Conservation (phyloP, 2,113 vertebrate genomes). For the Engraulis encrasicolus region DNA sequence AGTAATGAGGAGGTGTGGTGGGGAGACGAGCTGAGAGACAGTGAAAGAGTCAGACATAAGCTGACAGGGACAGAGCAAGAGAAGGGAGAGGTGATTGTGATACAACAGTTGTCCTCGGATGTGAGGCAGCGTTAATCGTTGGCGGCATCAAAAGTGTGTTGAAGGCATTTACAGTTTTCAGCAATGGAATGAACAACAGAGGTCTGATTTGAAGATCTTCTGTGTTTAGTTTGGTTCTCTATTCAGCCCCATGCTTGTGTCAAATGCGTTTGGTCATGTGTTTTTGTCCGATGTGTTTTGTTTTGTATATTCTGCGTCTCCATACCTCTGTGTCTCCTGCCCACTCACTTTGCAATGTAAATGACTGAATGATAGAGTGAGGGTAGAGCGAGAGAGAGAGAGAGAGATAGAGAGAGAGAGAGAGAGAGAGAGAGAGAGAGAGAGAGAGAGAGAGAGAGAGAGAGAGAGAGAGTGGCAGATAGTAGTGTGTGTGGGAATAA, state of each 20-base stretch:
- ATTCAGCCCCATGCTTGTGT: too few species aligned
- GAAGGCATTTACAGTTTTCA: not conserved
- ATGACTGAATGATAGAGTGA: not conserved
- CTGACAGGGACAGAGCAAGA: too few species aligned
- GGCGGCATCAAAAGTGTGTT: not conserved
- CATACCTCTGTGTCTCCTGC: not conserved
- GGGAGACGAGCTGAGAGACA: too few species aligned
- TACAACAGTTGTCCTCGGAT: too few species aligned
- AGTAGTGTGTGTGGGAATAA: not conserved
- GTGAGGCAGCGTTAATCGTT: not conserved
- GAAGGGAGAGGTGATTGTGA: too few species aligned
- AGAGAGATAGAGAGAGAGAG: not conserved
- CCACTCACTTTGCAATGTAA: slow-evolving; percentile 55
- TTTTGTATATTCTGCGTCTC: too few species aligned
- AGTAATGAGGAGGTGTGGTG: too few species aligned
- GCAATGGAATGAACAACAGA: not conserved
- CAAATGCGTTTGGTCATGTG: too few species aligned
- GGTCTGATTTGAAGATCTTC: not conserved
- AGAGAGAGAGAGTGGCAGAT: not conserved
- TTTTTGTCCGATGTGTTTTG: too few species aligned
- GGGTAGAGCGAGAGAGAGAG: too few species aligned
- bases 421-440: not conserved
- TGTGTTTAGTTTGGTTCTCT: too few species aligned
- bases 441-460: not conserved
- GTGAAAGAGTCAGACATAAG: too few species aligned